Evolutionary conservation across 1,140 invertebrate species (phyloP).

Genomic region (Caerostris extrusa): DNA sequence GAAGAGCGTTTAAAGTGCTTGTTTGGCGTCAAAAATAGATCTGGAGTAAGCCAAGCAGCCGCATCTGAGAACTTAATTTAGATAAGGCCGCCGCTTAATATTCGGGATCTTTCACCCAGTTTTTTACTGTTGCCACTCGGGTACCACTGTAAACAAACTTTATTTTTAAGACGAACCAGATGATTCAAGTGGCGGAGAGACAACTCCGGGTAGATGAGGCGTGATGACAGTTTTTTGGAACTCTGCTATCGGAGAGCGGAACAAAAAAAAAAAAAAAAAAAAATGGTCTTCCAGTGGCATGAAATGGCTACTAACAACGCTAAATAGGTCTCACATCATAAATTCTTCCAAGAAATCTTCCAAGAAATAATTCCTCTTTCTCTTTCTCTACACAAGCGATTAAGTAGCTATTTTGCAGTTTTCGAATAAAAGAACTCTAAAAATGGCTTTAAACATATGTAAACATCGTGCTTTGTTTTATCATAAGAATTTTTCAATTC

Average conservation of each 20-base stretch:
- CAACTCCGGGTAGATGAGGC: background rate
- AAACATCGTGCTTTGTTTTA: no score
- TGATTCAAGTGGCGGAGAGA: background rate
- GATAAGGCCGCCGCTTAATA: background rate
- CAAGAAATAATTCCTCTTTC: no score
- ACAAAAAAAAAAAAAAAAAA: background rate
- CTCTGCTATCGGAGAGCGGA: background rate
- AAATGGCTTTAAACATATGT: no score
- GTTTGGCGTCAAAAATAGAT: background rate
- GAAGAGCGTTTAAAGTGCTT: background rate
- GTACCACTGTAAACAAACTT: background rate
- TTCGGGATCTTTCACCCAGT: background rate
- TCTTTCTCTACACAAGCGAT: no score
- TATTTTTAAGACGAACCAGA: slow-evolving; percentile 18
- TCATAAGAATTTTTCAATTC: no score
- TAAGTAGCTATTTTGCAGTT: no score
- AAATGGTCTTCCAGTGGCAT: no score
- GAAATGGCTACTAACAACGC: no score
- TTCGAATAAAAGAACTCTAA: no score
- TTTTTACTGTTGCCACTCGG: background rate
- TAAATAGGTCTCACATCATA: no score
- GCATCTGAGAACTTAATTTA: background rate
- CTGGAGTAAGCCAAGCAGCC: background rate
- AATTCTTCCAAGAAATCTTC: no score
- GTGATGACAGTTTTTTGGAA: background rate